Evolutionary conservation across 1,140 invertebrate genomes (phyloP).

Genomic region (Nasonia vitripennis): DNA sequence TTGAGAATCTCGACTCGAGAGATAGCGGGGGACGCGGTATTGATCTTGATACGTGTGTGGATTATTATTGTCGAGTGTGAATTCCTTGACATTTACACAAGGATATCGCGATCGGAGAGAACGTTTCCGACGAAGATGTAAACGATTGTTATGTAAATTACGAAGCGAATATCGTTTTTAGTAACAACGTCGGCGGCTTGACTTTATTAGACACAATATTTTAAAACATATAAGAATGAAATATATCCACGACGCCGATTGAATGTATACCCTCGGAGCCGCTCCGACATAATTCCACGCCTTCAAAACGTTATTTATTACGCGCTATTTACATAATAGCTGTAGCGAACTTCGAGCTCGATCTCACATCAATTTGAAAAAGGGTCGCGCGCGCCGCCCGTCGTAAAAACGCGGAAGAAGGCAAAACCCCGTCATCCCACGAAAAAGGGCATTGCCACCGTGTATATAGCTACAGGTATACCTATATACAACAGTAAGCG

Average conservation of each 20-base stretch:
- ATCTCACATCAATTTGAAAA: not conserved
- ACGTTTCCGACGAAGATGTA: not conserved
- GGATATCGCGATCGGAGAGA: not conserved
- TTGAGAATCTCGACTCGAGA: not conserved
- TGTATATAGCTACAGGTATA: not conserved
- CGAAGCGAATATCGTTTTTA: not conserved
- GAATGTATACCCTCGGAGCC: not conserved
- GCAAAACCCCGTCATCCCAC: slow-evolving; percentile 2
- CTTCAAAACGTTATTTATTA: not conserved
- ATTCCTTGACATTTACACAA: not conserved
- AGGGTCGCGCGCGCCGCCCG: too few species aligned
- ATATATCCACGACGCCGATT: not conserved
- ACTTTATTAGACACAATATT: too few species aligned
- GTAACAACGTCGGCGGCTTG: too few species aligned
- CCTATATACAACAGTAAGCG: too few species aligned
- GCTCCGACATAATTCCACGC: not conserved
- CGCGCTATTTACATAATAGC: not conserved
- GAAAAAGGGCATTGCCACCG: slow-evolving; percentile 44
- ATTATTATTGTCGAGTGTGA: not conserved
- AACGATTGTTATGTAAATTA: not conserved
- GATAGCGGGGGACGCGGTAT: not conserved
- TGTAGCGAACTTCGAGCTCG: not conserved
- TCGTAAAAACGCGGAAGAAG: slow-evolving; percentile 24
- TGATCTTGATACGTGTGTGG: not conserved
- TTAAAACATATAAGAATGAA: not conserved